Percentiles rank a stretch among this genome's conserved stretches.
Evolutionary conservation across 2,797 vertebrate genomes (phyloP).

Genomic region (Melanotaenia maccullochi): DNA sequence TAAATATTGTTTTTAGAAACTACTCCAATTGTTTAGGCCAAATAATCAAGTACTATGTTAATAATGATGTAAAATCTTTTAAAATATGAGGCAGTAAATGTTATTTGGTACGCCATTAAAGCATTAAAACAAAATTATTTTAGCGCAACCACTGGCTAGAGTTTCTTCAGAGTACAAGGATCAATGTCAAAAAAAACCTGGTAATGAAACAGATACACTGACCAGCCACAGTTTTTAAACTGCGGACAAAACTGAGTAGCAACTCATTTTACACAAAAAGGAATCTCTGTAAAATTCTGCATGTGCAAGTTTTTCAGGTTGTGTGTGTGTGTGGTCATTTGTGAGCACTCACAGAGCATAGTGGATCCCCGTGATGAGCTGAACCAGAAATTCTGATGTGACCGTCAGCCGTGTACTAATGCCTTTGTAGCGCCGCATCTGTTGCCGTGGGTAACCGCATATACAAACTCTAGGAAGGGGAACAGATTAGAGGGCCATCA

Average conservation of each 20-base stretch:
- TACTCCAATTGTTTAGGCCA: background rate
- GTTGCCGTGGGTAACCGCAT: constrained; percentile 95
- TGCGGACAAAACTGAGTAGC: background rate
- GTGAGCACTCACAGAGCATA: constrained; percentile 92
- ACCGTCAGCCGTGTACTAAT: constrained; percentile 90
- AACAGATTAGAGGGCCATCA: constrained; percentile 17
- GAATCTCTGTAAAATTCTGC: background rate
- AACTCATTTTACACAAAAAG: too few species aligned
- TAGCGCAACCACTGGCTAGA: background rate
- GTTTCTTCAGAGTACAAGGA: background rate
- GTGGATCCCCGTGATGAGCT: constrained; percentile 97
- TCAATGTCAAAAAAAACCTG: background rate
- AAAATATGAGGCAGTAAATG: too few species aligned
- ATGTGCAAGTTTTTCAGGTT: background rate
- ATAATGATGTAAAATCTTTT: background rate
- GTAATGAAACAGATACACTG: background rate
- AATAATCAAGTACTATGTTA: background rate
- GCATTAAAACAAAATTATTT: too few species aligned
- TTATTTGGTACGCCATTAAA: too few species aligned
- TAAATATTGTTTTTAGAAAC: background rate
- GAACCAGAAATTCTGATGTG: constrained; percentile 97
- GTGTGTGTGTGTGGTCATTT: background rate
- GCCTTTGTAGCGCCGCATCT: constrained; percentile 93
- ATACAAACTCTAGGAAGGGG: constrained; percentile 89
- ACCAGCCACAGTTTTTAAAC: background rate